These are phyloP conservation scores for Phrynosoma platyrhinos DNA, from an alignment of 2,113 vertebrate genomes.

Conservation along the genomic window DNA sequence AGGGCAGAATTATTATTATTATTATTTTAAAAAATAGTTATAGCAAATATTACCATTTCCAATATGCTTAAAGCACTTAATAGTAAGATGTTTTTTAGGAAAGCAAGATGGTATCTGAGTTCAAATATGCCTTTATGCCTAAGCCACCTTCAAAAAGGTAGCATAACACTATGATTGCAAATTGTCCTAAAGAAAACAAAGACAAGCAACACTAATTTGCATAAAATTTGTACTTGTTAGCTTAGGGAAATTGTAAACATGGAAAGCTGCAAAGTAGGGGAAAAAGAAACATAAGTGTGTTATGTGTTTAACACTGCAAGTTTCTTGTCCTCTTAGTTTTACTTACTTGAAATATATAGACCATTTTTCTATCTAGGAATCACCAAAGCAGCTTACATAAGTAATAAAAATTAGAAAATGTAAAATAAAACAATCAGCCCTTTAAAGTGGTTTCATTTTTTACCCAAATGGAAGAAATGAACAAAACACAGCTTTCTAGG, in stretches of 20 bases:
- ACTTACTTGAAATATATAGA: background rate
- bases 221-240: conserved; percentile 14
- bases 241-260: background rate
- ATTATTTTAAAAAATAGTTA: background rate
- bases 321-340: background rate
- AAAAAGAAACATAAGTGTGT: background rate
- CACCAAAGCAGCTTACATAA: background rate
- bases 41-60: conserved; percentile 3
- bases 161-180: conserved; percentile 13
- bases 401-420: background rate
- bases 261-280: background rate
- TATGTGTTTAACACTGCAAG: conserved; percentile 3
- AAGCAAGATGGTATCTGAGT: conserved; percentile 11
- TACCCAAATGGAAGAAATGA: background rate
- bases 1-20: background rate
- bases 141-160: conserved; percentile 42
- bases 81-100: conserved; percentile 25
- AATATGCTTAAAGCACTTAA: conserved; percentile 6
- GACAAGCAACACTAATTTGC: conserved; percentile 11
- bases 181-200: conserved; percentile 7
- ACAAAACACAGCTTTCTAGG: too few relatives aligned
- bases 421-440: background rate
- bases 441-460: background rate
- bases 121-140: conserved; percentile 28
- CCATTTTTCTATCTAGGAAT: background rate